Evolutionary conservation across 2,113 vertebrate genomes (phyloP), one percentile per base, ranked within the genome.

Genomic region (Nycticorax nycticorax): DNA sequence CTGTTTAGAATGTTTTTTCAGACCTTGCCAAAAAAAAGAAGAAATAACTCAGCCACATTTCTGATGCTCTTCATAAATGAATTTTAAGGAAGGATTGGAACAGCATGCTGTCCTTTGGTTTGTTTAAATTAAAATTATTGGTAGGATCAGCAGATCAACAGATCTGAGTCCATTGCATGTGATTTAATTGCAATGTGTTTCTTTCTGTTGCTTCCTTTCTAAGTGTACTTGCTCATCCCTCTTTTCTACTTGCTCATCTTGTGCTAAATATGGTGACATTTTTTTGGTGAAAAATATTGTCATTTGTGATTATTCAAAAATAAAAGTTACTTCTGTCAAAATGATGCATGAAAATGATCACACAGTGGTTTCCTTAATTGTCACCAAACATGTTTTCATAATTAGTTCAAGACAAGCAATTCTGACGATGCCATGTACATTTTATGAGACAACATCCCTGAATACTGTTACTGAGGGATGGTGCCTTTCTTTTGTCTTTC

Each of bases 351-450:
- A 92, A 87, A 88, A 87, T 20, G 47, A 89, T 86, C 85, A 59
- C 80, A 73, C 47, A 73, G 87, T 82, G 89, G 90, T 79, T 87
- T 92, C 92, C 82, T 95, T 94, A 96, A 96, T 98, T 96, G 96
- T 97, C 96, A 95, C 72, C 88, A 92, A 95, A 79, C 80, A 59
- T 52, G 82, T 79, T 96, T 94, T 71, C 85, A 39, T 97, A 97
- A 97, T 97, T 93, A 97, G 88, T 92, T 97, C 96, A 97, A 98
- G 97, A 93, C 88, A 33, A 96, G 84, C n/a, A 78, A 74, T 92
- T 94, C 95, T 96, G 91, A 86, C 16, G 64, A 87, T 62, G 67
- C 35, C 68, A 60, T 45, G 59, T 79, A 53, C 39, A 78, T 95
- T 91, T 97, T 83, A 56, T 41, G 91, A 95, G 85, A 95, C 77